Percentiles rank a stretch among this genome's conserved stretches.
These are phyloP conservation scores for Euplexia lucipara DNA, from an alignment of 2,888 invertebrate genomes.

Conservation along the genomic window DNA sequence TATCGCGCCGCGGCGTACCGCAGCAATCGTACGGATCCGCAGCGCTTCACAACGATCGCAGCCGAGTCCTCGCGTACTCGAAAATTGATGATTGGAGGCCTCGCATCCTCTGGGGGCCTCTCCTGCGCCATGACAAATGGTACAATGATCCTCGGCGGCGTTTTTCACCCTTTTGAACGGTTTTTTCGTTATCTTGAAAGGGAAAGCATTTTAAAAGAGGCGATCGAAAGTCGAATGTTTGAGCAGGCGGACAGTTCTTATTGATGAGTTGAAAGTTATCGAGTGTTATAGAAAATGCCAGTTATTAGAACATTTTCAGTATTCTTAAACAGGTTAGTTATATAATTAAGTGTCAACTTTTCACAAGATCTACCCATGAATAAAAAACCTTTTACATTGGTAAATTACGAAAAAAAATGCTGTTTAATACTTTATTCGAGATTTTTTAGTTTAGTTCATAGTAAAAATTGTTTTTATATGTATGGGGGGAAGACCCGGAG, in stretches of 20 bases:
- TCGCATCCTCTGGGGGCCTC: constrained; percentile 42
- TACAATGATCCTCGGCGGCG: constrained; percentile 50
- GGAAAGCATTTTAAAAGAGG: constrained; percentile 34
- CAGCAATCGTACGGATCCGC: constrained; percentile 16
- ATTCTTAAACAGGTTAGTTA: too few relatives aligned
- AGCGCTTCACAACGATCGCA: constrained; percentile 20
- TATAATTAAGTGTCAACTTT: too few relatives aligned
- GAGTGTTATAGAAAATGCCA: background rate
- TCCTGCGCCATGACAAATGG: constrained; percentile 56
- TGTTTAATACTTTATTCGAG: too few relatives aligned
- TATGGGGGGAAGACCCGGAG: too few relatives aligned
- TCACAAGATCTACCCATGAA: too few relatives aligned
- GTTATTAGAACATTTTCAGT: too few relatives aligned
- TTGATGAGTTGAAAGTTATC: background rate
- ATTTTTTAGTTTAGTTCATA: too few relatives aligned
- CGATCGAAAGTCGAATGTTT: constrained; percentile 24
- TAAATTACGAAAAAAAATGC: too few relatives aligned
- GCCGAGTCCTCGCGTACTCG: constrained; percentile 23
- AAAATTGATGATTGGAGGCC: constrained; percentile 59
- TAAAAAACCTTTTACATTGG: too few relatives aligned
- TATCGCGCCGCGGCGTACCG: constrained; percentile 17
- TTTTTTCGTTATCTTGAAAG: constrained; percentile 44
- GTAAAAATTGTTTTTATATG: too few relatives aligned
- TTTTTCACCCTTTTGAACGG: constrained; percentile 51
- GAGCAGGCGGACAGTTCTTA: constrained; percentile 9